A percentile compares a stretch with the other conserved stretches of the same genome.
Evolutionary conservation across 64 coral and sea anemone species (phyloP).

Genomic region (Catalaphyllia jardinei): DNA sequence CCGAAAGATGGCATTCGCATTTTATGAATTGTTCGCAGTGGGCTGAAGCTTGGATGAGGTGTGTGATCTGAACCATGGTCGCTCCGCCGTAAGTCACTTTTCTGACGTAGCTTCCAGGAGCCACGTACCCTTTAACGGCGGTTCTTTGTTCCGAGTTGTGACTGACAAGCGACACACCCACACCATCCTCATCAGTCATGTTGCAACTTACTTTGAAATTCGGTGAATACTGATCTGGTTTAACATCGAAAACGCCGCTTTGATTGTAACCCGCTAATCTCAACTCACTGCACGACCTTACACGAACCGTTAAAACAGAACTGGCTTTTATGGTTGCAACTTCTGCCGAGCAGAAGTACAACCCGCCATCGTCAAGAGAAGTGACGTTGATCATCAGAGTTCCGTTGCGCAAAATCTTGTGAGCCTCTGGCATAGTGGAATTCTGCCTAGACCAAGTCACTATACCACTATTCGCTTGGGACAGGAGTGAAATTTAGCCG

Average conservation of each 20-base stretch:
- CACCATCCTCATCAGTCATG: slow-evolving; percentile 46
- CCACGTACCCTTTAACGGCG: slow-evolving; percentile 37
- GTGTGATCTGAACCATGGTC: slow-evolving; percentile 40
- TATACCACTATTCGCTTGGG: slow-evolving; percentile 16
- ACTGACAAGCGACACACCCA: slow-evolving; percentile 60
- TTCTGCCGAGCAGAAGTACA: slow-evolving; percentile 38
- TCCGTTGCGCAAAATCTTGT: slow-evolving; percentile 43
- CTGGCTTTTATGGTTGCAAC: slow-evolving; percentile 20
- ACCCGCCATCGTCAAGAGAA: slow-evolving; percentile 45
- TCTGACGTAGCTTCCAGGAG: slow-evolving; percentile 41
- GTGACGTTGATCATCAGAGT: slow-evolving; percentile 45
- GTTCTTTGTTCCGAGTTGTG: slow-evolving; percentile 59
- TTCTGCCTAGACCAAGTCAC: slow-evolving; percentile 53
- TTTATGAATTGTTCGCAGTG: slow-evolving; percentile 81
- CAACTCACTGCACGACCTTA: slow-evolving; percentile 67
- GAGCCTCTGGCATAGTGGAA: background rate
- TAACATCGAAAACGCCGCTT: slow-evolving; percentile 36
- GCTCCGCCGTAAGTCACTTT: slow-evolving; percentile 37
- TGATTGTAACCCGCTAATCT: slow-evolving; percentile 19
- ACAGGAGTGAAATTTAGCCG: background rate
- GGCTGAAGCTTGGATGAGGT: slow-evolving; percentile 48
- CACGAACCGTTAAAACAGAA: slow-evolving; percentile 13
- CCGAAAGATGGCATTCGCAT: slow-evolving; percentile 62
- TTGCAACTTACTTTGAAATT: slow-evolving; percentile 54
- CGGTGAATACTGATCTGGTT: slow-evolving; percentile 20